Evolutionary conservation across 2,797 vertebrate species (phyloP), one percentile per base, ranked within the genome.

Genomic region (Xyrichtys novacula): DNA sequence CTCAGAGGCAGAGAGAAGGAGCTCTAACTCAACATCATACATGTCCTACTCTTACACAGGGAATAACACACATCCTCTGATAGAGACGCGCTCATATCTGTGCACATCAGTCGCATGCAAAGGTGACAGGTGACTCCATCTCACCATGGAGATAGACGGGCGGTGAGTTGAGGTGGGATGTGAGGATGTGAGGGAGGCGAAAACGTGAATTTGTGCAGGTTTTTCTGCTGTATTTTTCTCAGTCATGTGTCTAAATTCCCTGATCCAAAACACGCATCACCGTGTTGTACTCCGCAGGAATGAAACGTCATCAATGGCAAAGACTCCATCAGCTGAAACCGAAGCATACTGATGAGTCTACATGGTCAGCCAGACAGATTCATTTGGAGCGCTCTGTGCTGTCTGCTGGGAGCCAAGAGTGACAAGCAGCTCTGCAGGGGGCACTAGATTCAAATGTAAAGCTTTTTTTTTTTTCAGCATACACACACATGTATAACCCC

Each of bases 371-470:
- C 85, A 84, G 78, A 84, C 74, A 47, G 42, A 68, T 77, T 65
- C 76, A 66, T 71, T 71, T 70, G 77, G 71, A 84, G 76, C 68
- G 67, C 68, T 5, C 74, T 53, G 80, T 49, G 80, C 71, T 64
- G 72, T 40, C 75, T 84, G 73, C 49, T 65, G 40, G 74, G 31
- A 69, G 81, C 81, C 84, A 83, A 20, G 56, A 78, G 74, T 72
- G 76, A 83, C 17, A 39, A 77, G 73, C 46, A 59, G 73, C 61
- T 83, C 87, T 78, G 80, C 76, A 70, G 85, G 85, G 82, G 80
- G 83, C 72, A 65, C 81, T 66, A 66, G 69, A 64, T 84, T 80
- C 80, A 70, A 85, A 90, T 84, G 83, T 86, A 89, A 83, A 81
- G 81, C 73, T 76, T 68, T 42, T 20, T 31, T 42, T 20, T 31